Evolutionary conservation across 2,113 vertebrate species (phyloP), one percentile per base, ranked within the genome.

Genomic region (Butastur rufipennis): DNA sequence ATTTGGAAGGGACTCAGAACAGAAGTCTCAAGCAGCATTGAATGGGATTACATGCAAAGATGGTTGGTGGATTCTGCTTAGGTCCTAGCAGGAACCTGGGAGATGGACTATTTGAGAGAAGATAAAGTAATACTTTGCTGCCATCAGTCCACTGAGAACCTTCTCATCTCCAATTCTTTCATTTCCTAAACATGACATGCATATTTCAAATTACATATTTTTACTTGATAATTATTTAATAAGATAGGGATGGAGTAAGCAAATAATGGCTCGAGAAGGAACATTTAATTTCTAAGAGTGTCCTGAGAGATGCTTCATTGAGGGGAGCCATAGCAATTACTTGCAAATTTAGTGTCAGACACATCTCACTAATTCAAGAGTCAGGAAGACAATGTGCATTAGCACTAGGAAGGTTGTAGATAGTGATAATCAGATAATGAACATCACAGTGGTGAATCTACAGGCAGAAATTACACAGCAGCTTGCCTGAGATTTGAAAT

Each of bases 201-300:
- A 61, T 63, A 89, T 79, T 96, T 95, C 95, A 95, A 94, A 91
- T 62, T 65, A 62, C 86, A 95, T 68, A 78, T 71, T 74, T 93
- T 94, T 83, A 89, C 83, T 93, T 94, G 19, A 71, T 95, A 94
- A 97, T 97, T 96, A 95, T 95, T 97, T 93, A 96, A 94, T 95
- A 97, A 96, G 95, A 93, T 53, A 78, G 53, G 62, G 79, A 88
- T 75, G 65, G 93, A 95, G 80, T 93, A 86, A 95, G 95, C 82
- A 97, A 97, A 96, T 95, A 95, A 94, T 43, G 45, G 42, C 67
- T 91, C 11, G 1, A 97, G 93, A 96, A 94, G 85, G 92, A 97
- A 91, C 92, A 95, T 97, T 97, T 94, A 88, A 96, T 98, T 97
- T 97, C 88, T 55, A 74, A 92, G 79, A 90, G 74, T 73, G 62